Percentiles rank a stretch among this genome's conserved stretches.
phyloP scores from a whole-genome alignment of 2,797 vertebrate genomes.

The Philypnodon macrostomus region DNA sequence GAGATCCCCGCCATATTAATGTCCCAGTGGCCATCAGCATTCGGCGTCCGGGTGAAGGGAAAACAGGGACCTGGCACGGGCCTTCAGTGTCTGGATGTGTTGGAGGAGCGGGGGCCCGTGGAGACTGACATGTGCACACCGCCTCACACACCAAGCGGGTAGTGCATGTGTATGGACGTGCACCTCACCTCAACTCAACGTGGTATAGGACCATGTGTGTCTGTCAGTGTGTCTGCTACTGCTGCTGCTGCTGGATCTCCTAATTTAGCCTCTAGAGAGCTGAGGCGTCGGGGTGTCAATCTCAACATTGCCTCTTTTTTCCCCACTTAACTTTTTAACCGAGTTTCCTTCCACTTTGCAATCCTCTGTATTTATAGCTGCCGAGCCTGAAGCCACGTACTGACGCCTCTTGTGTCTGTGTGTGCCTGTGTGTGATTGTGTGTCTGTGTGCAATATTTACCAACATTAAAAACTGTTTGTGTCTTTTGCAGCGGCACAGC shows the following conservation, averaged over 20 bases:
- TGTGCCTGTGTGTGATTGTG: conserved; percentile 16
- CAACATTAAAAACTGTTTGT: conserved; percentile 68
- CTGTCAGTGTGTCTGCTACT: conserved; percentile 40
- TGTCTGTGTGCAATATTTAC: conserved; percentile 60
- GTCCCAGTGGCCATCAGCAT: conserved; percentile 59
- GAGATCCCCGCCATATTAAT: conserved; percentile 14
- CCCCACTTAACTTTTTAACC: conserved; percentile 79
- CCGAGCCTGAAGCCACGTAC: conserved; percentile 69
- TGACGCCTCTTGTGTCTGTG: conserved; percentile 21
- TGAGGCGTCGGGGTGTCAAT: conserved; percentile 75
- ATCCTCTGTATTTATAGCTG: conserved; percentile 76
- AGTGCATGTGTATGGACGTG: too few relatives aligned
- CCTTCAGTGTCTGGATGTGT: conserved; percentile 45
- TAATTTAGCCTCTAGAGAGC: conserved; percentile 80
- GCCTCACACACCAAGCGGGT: conserved; percentile 16
- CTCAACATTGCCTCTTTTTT: conserved; percentile 68
- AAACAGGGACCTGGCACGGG: conserved; percentile 52
- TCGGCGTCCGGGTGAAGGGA: conserved; percentile 41
- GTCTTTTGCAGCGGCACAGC: conserved; percentile 56
- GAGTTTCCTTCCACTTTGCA: conserved; percentile 74
- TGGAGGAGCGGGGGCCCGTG: conserved; percentile 41
- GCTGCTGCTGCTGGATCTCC: conserved; percentile 67
- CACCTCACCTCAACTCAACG: too few relatives aligned
- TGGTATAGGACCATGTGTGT: conserved; percentile 32
- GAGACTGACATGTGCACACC: conserved; percentile 52